phyloP scores from a whole-genome alignment of 2,888 invertebrate species.

The Tachina grossa region DNA sequence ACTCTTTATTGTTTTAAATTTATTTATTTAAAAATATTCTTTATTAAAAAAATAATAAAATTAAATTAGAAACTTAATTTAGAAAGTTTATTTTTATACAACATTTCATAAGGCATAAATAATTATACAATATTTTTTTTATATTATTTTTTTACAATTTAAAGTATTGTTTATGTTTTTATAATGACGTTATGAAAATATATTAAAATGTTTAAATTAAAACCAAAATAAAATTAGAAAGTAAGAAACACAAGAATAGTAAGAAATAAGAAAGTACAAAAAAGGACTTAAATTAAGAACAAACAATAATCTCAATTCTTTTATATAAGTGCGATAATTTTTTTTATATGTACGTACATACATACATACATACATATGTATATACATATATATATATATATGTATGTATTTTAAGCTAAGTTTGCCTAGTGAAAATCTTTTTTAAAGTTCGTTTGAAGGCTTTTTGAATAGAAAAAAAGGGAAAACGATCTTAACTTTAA shows the following conservation, averaged over 20 bases:
- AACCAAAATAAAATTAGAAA: conserved; percentile 29
- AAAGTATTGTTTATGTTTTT: conserved; percentile 43
- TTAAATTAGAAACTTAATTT: conserved; percentile 80
- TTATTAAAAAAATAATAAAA: conserved; percentile 77
- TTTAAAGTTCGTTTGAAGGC: conserved; percentile 19
- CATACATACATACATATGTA: neutral
- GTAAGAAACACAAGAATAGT: neutral
- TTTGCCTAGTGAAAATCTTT: conserved; percentile 44
- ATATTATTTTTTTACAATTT: conserved; percentile 55
- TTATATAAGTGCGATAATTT: conserved; percentile 48
- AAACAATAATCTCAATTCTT: conserved; percentile 70
- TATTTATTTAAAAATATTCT: conserved; percentile 74
- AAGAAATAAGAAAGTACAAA: conserved; percentile 17
- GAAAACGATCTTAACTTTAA: conserved; percentile 50
- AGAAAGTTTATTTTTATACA: conserved; percentile 79
- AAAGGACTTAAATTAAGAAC: conserved; percentile 65
- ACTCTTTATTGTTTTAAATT: conserved; percentile 5
- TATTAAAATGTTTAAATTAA: conserved; percentile 50
- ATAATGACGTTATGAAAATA: conserved; percentile 59
- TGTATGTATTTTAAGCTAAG: conserved; percentile 41
- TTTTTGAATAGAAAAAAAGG: conserved; percentile 2
- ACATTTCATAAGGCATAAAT: conserved; percentile 75
- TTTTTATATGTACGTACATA: conserved; percentile 21
- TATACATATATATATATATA: too few relatives aligned
- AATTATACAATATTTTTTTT: conserved; percentile 59